These are phyloP conservation scores for Corythoichthys haematopterus DNA, from an alignment of 2,113 vertebrate genomes.

Conservation along the genomic window DNA sequence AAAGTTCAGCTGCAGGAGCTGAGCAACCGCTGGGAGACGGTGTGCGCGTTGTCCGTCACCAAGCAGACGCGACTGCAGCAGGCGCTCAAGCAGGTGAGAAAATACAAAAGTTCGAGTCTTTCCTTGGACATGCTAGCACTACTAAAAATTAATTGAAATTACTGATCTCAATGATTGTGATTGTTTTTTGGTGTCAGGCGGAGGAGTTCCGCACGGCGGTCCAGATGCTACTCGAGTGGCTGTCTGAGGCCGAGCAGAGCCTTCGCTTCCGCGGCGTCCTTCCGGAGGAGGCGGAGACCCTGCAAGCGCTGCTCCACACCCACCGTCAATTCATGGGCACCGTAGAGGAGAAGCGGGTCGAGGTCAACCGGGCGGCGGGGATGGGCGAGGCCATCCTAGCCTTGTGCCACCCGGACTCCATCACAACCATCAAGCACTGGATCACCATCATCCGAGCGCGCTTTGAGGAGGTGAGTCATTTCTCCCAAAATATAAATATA, in stretches of 20 bases:
- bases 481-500: too few species aligned
- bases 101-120: neutral
- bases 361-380: conserved; percentile 84
- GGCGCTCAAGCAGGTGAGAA: conserved; percentile 88
- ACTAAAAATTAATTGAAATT: neutral
- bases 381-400: conserved; percentile 92
- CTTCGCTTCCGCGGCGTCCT: conserved; percentile 93
- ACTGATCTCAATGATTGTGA: neutral
- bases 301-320: conserved; percentile 83
- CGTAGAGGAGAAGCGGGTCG: conserved; percentile 87
- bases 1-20: conserved; percentile 96
- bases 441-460: conserved; percentile 97
- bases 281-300: conserved; percentile 87
- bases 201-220: conserved; percentile 90
- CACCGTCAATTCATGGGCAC: conserved; percentile 97
- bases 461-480: conserved; percentile 85
- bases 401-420: conserved; percentile 89
- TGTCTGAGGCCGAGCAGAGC: conserved; percentile 94
- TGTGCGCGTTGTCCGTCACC: conserved; percentile 90
- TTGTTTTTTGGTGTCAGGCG: conserved; percentile 68
- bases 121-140: too few species aligned
- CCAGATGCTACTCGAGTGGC: conserved; percentile 93
- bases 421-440: conserved; percentile 99
- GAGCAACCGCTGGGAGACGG: conserved; percentile 93
- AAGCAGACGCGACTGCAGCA: conserved; percentile 92